These are phyloP conservation scores for Porites evermanni DNA, from an alignment of 92 coral and sea anemone species.

Conservation along the genomic window DNA sequence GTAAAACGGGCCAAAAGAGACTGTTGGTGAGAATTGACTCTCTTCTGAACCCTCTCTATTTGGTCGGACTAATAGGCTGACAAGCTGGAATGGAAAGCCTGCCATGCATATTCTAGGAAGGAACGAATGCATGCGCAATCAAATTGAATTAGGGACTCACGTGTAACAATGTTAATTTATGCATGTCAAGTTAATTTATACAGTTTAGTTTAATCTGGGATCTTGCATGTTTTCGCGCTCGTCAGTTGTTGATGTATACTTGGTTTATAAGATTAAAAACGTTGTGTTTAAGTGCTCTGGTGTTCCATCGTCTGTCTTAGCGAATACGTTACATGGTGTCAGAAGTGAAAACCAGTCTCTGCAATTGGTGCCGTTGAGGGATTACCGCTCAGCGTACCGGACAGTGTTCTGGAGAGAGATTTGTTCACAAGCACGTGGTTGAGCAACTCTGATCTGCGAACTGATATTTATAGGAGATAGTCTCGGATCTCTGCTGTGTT, in stretches of 20 bases:
- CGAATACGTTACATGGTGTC: slow-evolving; percentile 6
- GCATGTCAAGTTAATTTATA: slow-evolving; percentile 11
- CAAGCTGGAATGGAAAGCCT: too few species aligned
- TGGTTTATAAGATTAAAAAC: background rate
- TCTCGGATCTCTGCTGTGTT: background rate
- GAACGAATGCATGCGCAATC: too few species aligned
- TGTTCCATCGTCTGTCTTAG: background rate
- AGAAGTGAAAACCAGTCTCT: background rate
- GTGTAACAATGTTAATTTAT: slow-evolving; percentile 8
- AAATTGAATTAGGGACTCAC: too few species aligned
- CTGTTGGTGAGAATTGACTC: too few species aligned
- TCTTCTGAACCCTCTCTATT: too few species aligned
- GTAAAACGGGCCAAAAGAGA: too few species aligned
- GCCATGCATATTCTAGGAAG: too few species aligned
- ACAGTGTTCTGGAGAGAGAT: slow-evolving; percentile 11
- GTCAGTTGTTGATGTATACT: background rate
- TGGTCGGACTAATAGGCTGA: too few species aligned
- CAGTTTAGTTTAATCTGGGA: background rate
- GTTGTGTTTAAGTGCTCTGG: background rate
- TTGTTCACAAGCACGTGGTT: background rate
- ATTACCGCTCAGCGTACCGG: background rate
- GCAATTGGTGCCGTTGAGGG: background rate
- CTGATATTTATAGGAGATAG: background rate
- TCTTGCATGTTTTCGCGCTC: background rate
- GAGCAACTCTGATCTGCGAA: background rate